Evolutionary conservation across 2,888 invertebrate species (phyloP).

Genomic region (Abrostola tripartita): DNA sequence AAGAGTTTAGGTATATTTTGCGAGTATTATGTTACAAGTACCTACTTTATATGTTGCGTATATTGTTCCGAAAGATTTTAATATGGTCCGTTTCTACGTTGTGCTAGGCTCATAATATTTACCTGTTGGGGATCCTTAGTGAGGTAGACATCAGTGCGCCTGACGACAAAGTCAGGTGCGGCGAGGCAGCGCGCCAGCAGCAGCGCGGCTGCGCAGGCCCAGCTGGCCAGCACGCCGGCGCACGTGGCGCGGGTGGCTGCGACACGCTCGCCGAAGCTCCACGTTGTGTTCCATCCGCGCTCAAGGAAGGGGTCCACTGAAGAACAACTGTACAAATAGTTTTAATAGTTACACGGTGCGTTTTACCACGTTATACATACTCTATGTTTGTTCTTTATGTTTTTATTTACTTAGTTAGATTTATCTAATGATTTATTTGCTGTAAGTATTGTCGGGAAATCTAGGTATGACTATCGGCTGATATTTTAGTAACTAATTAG

Average conservation of each 20-base stretch:
- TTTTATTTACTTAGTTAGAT: too few species aligned
- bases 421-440: too few species aligned
- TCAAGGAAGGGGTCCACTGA: conserved; percentile 72
- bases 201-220: conserved; percentile 78
- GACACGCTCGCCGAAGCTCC: conserved; percentile 72
- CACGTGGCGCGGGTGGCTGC: conserved; percentile 73
- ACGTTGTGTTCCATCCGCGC: conserved; percentile 65
- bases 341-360: neutral
- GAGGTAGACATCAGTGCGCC: conserved; percentile 71
- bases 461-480: too few species aligned
- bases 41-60: too few species aligned
- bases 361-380: too few species aligned
- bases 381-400: too few species aligned
- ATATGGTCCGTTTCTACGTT: neutral
- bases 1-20: too few species aligned
- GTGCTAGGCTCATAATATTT: neutral
- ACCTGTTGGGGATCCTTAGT: conserved; percentile 76
- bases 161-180: conserved; percentile 79
- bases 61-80: too few species aligned
- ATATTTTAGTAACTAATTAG: too few species aligned
- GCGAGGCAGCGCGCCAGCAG: conserved; percentile 78
- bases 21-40: too few species aligned
- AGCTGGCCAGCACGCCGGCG: conserved; percentile 77
- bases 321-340: conserved; percentile 70
- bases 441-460: too few species aligned